phyloP scores from a whole-genome alignment of 1,140 invertebrate species.

The Cotesia chilonis region DNA sequence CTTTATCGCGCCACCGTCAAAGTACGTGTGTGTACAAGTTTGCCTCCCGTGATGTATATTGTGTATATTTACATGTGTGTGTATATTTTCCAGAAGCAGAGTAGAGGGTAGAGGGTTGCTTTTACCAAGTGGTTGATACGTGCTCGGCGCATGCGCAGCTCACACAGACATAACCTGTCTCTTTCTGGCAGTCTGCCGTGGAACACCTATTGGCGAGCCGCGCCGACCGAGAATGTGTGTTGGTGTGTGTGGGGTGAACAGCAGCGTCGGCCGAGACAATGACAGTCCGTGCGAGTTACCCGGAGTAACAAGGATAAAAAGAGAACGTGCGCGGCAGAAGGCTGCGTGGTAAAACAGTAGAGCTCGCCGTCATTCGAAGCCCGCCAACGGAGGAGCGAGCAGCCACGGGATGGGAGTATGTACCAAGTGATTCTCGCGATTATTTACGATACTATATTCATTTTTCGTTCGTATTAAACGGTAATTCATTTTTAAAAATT shows the following conservation, averaged over 20 bases:
- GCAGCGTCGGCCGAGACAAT: background rate
- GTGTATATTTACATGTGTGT: background rate
- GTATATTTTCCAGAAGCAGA: background rate
- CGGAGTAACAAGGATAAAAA: conserved; percentile 8
- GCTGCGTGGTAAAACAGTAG: conserved; percentile 51
- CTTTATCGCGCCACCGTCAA: conserved; percentile 46
- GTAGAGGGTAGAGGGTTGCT: conserved; percentile 38
- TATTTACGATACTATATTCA: conserved; percentile 32
- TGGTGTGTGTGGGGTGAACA: background rate
- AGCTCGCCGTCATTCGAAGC: conserved; percentile 61
- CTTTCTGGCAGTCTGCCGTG: conserved; percentile 8
- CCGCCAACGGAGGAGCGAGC: conserved; percentile 64
- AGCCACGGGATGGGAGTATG: conserved; percentile 55
- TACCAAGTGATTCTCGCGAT: conserved; percentile 48
- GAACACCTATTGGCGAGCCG: background rate
- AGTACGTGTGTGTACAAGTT: conserved; percentile 40
- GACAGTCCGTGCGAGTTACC: background rate
- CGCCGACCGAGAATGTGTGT: background rate
- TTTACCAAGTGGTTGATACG: conserved; percentile 48
- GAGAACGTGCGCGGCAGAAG: conserved; percentile 30
- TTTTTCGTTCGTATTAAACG: background rate
- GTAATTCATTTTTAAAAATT: background rate
- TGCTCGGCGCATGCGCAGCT: conserved; percentile 37
- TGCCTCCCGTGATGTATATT: background rate
- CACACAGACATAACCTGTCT: conserved; percentile 13